Evolutionary conservation across 1,140 invertebrate species (phyloP).

Genomic region (Eufriesea mexicana): DNA sequence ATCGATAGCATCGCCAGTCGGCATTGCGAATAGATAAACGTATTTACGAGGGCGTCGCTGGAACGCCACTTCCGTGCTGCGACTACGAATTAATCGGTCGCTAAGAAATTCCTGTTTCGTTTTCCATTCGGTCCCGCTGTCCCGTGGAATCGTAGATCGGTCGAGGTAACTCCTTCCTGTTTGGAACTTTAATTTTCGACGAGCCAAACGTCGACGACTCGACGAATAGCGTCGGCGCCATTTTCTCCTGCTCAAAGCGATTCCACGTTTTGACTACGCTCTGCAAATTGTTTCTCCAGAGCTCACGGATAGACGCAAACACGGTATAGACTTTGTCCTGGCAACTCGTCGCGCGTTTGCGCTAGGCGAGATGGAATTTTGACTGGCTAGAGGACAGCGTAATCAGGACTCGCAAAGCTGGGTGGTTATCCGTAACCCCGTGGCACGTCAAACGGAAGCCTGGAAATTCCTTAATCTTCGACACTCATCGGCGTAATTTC

Average conservation of each 20-base stretch:
- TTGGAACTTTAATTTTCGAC: background rate
- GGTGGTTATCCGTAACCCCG: background rate
- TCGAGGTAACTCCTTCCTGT: background rate
- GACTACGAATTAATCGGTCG: conserved; percentile 32
- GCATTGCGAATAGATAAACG: conserved; percentile 45
- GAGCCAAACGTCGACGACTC: background rate
- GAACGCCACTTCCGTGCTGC: background rate
- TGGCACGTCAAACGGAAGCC: background rate
- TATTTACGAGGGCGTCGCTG: conserved; percentile 6
- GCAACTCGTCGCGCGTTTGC: background rate
- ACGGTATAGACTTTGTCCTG: background rate
- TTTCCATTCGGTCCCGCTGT: no score
- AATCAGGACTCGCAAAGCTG: background rate
- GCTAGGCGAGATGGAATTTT: background rate
- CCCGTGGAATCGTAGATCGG: background rate
- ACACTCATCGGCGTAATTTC: background rate
- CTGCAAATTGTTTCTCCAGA: background rate
- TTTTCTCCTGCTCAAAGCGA: background rate
- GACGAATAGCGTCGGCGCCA: no score
- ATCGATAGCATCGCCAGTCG: conserved; percentile 19
- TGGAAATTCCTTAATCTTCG: background rate
- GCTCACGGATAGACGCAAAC: no score
- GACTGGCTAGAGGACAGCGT: no score
- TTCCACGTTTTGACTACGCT: background rate
- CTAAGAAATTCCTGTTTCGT: background rate